Base-by-base conservation (phyloP, 2,888 invertebrate species). In the Agriopis marginaria region DNA sequence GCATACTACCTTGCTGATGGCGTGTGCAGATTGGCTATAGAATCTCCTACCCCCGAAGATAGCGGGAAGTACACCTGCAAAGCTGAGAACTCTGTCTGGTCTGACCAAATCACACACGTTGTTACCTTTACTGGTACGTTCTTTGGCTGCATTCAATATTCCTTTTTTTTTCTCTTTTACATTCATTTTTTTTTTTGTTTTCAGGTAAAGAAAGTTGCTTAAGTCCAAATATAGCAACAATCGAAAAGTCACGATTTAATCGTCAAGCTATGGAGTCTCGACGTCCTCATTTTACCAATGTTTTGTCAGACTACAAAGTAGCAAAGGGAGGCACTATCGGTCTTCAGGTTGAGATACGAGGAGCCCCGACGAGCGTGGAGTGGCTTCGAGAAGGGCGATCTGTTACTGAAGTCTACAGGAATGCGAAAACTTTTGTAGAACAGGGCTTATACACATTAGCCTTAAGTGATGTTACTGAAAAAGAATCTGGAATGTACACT, bases 251-350 rank as follows among this genome's bases (percentile, higher is more conserved):
- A 7, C 85, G 87, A 23, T 87, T 89, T 69, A 87, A 85, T 49
- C 87, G 89, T 0, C 90, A 90, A 82, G 86, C 84, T 39, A 77
- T 89, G 60, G 94, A 93, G 82, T 94, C 95, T n/a, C 92, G 96
- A 56, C 94, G 95, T 73, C 97, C 97, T 0, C 96, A 96, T 80
- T 96, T 97, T 79, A 94, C 96, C 0, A 95, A 95, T 70, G 95
- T 96, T 0, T 87, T 97, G 39, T 95, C 95, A 0, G 97, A 97
- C 82, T 96, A 96, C 81, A 95, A 95, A 65, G 97, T 97, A 0
- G 95, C 96, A 5, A 93, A 95, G 68, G 97, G 97, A 0, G 97
- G 97, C 49, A 97, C 97, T 0, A 96, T 97, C 71, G 97, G 97
- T 4, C 95, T 98, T 23, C 97, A 97, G 86, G 97, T 97, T 0